Conservation (phyloP, 2,113 vertebrate genomes). For the Syngnathus scovelli region DNA sequence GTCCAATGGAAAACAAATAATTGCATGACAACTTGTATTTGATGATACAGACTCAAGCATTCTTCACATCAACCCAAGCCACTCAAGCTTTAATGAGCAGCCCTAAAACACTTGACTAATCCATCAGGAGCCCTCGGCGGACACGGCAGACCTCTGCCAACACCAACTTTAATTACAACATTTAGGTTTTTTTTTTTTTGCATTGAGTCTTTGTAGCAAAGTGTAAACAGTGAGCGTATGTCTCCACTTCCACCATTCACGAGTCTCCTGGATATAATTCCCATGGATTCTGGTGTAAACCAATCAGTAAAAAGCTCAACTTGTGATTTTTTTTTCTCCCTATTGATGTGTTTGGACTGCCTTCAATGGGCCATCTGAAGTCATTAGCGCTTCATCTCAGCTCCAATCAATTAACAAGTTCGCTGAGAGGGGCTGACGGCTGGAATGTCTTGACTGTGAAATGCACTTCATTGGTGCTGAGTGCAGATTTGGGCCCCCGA, state of each 20-base stretch:
- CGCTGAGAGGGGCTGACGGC: conserved; percentile 9
- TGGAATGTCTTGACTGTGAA: conserved; percentile 10
- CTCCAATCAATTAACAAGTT: conserved; percentile 25
- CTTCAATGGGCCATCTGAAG: conserved; percentile 11
- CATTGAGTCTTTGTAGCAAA: not conserved
- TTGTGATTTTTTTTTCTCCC: not conserved
- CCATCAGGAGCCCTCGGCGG: not conserved
- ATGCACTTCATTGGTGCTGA: conserved; percentile 16
- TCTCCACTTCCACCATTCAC: too few relatives aligned
- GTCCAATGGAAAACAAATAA: not conserved
- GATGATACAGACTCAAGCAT: not conserved
- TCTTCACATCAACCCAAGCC: not conserved
- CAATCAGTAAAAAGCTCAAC: not conserved
- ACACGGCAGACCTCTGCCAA: not conserved
- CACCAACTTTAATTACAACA: not conserved
- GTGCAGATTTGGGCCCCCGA: not conserved
- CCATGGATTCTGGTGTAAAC: not conserved
- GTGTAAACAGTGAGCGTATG: not conserved
- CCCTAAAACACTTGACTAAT: not conserved
- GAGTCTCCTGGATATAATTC: not conserved
- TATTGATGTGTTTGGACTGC: conserved; percentile 23
- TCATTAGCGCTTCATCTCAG: conserved; percentile 36
- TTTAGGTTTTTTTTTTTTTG: not conserved
- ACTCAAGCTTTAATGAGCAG: not conserved
- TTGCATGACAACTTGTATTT: not conserved